These are phyloP conservation scores for Aplidium turbinatum DNA, from an alignment of 23 tunicate genomes.

Conservation along the genomic window DNA sequence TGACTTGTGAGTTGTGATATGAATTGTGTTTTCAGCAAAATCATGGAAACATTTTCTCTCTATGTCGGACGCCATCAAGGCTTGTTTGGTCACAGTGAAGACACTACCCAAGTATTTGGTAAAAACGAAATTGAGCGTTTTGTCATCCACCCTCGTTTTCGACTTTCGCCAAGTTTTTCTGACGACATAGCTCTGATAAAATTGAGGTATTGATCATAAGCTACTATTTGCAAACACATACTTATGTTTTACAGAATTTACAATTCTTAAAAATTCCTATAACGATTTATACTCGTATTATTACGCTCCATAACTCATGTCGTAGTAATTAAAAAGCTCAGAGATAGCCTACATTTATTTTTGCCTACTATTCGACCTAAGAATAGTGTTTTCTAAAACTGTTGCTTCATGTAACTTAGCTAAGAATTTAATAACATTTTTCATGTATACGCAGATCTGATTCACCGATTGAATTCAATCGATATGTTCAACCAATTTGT, in stretches of 20 bases:
- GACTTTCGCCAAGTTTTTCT: slow-evolving; percentile 17
- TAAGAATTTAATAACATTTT: not conserved
- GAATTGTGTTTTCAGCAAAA: slow-evolving; percentile 21
- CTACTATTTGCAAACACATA: too few species aligned
- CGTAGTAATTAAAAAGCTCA: too few species aligned
- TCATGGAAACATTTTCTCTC: slow-evolving; percentile 12
- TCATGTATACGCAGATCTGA: not conserved
- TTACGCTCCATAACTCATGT: too few species aligned
- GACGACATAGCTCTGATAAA: slow-evolving; percentile 37
- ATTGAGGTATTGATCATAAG: too few species aligned
- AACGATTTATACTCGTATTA: too few species aligned
- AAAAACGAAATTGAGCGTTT: slow-evolving; percentile 2
- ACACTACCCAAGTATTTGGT: slow-evolving; percentile 16
- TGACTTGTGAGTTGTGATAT: too few species aligned
- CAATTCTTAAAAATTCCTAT: too few species aligned
- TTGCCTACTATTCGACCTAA: too few species aligned
- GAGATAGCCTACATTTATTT: too few species aligned
- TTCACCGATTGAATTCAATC: slow-evolving; percentile 40
- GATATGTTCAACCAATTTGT: slow-evolving; percentile 39
- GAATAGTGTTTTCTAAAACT: too few species aligned
- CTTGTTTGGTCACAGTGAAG: slow-evolving; percentile 29
- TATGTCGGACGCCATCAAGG: slow-evolving; percentile 48
- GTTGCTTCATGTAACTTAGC: not conserved
- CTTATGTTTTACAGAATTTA: too few species aligned
- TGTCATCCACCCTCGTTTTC: slow-evolving; percentile 20